Conservation (phyloP, 2,797 vertebrate genomes). For the Scolopax rusticola region DNA sequence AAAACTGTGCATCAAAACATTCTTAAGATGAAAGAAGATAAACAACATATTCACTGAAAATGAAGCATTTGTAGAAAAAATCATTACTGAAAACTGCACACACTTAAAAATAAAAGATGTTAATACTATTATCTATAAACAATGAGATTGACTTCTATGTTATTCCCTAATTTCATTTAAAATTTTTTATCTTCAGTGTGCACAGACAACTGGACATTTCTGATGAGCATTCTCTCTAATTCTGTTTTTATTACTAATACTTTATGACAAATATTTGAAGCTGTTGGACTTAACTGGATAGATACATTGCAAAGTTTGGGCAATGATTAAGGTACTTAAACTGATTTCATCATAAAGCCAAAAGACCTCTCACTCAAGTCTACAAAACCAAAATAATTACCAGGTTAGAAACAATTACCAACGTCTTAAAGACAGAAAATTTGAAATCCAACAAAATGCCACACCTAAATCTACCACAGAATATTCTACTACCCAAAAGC, state of each 20-base stretch:
- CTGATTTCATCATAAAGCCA: neutral
- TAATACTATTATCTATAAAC: neutral
- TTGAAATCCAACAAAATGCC: neutral
- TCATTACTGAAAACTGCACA: neutral
- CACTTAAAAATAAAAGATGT: neutral
- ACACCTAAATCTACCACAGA: neutral
- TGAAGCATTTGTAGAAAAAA: neutral
- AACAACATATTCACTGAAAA: neutral
- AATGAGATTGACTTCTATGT: neutral
- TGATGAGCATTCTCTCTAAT: neutral
- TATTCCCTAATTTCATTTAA: neutral
- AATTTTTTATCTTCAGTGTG: neutral
- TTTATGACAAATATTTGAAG: neutral
- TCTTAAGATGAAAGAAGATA: neutral
- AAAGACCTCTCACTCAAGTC: neutral
- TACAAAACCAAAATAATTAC: neutral
- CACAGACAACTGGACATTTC: neutral
- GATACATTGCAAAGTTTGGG: neutral
- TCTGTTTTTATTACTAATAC: neutral
- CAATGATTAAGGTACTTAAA: neutral
- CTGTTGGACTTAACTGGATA: neutral
- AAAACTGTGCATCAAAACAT: neutral
- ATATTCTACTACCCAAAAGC: neutral
- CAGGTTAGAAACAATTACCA: neutral
- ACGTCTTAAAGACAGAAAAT: neutral